Percentiles rank a stretch among this genome's conserved stretches.
Evolutionary conservation across 37 sponge, comb jelly and placozoan species (phyloP).

Genomic region (Diacarnus erythraeanus): DNA sequence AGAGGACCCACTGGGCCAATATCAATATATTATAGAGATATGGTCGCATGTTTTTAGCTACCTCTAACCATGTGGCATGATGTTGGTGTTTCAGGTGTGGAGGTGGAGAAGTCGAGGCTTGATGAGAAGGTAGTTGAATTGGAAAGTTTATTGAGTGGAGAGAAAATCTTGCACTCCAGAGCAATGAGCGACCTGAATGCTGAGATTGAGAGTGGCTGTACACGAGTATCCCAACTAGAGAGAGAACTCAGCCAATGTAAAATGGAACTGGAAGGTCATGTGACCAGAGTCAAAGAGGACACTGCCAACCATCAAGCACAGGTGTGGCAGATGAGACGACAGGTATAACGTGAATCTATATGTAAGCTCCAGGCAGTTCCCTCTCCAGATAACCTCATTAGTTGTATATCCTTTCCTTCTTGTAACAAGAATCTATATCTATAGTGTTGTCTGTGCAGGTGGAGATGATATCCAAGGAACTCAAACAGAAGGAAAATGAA

Average conservation of each 20-base stretch:
- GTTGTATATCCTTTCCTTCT: neutral
- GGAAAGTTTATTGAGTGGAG: slow-evolving; percentile 31
- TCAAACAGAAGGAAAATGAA: slow-evolving; percentile 22
- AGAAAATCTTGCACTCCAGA: slow-evolving; percentile 10
- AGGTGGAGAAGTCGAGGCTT: slow-evolving; percentile 13
- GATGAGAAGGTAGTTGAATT: slow-evolving; percentile 30
- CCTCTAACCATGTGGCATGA: neutral
- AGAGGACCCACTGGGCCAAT: too few species aligned
- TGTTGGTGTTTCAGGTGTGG: slow-evolving; percentile 15
- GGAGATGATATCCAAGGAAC: slow-evolving; percentile 6
- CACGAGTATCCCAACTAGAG: slow-evolving; percentile 36
- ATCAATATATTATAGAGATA: too few species aligned
- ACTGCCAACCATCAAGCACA: slow-evolving; percentile 6
- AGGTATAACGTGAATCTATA: slow-evolving; percentile 9
- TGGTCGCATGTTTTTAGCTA: too few species aligned
- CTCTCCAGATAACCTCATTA: neutral
- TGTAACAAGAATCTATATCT: too few species aligned
- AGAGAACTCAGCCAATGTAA: slow-evolving; percentile 29
- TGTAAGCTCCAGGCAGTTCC: neutral
- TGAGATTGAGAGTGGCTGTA: slow-evolving; percentile 19
- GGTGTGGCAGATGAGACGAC: neutral
- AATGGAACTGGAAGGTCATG: slow-evolving; percentile 21
- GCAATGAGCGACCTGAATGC: slow-evolving; percentile 19
- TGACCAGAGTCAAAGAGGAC: slow-evolving; percentile 34
- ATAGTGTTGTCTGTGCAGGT: slow-evolving; percentile 1